Evolutionary conservation across 2,113 vertebrate genomes (phyloP).

Genomic region (Xyrauchen texanus): DNA sequence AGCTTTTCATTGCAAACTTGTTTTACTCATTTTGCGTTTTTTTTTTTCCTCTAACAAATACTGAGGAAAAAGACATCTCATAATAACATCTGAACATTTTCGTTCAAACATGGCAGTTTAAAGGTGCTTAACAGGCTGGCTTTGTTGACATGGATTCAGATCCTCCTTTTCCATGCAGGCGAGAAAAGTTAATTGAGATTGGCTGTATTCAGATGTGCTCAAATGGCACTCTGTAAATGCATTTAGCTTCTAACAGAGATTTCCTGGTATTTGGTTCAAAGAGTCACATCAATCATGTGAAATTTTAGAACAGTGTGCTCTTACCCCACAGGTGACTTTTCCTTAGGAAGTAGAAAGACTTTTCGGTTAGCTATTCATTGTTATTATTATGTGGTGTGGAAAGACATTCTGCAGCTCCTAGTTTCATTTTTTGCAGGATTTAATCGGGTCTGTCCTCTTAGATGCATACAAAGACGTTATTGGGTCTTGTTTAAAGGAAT

Average conservation of each 20-base stretch:
- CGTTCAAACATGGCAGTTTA: not conserved
- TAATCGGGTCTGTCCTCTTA: not conserved
- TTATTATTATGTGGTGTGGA: not conserved
- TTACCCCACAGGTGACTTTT: constrained; percentile 9
- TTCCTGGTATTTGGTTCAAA: constrained; percentile 24
- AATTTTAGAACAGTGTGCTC: constrained; percentile 12
- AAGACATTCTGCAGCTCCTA: not conserved
- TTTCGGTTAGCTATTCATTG: not conserved
- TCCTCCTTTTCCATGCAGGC: not conserved
- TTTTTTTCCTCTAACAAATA: no score
- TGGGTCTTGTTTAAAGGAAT: not conserved
- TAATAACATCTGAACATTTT: not conserved
- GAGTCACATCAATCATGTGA: constrained; percentile 38
- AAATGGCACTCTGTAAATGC: constrained; percentile 23
- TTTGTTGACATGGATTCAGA: not conserved
- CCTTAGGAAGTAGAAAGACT: not conserved
- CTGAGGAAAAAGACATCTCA: no score
- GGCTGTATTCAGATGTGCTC: constrained; percentile 14
- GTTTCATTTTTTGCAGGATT: not conserved
- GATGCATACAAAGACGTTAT: not conserved
- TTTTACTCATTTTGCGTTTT: no score
- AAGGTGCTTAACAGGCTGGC: not conserved
- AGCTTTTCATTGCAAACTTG: no score
- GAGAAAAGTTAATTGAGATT: constrained; percentile 10
- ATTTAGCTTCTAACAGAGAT: constrained; percentile 4